These are phyloP conservation scores for Podarcis siculus DNA, from an alignment of 2,797 vertebrate species.

Conservation along the genomic window DNA sequence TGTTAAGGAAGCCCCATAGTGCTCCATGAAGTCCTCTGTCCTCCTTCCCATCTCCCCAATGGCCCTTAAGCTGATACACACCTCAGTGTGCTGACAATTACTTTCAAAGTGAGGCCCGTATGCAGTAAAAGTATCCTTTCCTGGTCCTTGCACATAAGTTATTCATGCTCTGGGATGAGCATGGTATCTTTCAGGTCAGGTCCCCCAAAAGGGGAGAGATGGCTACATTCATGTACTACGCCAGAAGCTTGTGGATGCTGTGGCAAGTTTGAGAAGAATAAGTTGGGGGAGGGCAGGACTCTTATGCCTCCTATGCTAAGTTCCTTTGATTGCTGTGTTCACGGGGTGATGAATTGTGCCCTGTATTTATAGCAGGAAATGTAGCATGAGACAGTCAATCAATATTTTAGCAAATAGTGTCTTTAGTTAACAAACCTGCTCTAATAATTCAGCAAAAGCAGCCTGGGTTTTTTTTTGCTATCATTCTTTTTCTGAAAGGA, in stretches of 20 bases:
- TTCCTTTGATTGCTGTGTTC: neutral
- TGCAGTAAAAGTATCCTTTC: neutral
- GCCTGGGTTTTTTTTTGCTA: conserved; percentile 27
- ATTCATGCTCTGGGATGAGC: neutral
- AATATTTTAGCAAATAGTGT: conserved; percentile 37
- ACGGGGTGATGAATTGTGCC: neutral
- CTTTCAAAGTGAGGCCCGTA: neutral
- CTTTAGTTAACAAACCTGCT: conserved; percentile 40
- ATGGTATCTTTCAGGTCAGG: neutral
- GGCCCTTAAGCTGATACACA: neutral
- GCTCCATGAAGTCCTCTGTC: neutral
- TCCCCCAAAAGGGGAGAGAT: neutral
- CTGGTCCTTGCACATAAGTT: no score
- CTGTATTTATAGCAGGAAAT: conserved; percentile 13
- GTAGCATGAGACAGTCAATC: conserved; percentile 5
- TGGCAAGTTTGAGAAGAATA: neutral
- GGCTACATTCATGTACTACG: neutral
- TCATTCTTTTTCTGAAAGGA: conserved; percentile 36
- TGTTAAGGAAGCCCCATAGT: neutral
- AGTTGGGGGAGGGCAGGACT: neutral
- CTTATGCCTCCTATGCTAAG: neutral
- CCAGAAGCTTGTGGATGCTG: neutral
- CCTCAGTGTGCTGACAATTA: no score
- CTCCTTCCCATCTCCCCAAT: neutral
- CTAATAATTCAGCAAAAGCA: conserved; percentile 41